Evolutionary conservation across 1,140 invertebrate species (phyloP), one percentile per base, ranked within the genome.

Genomic region (Oreohelix idahoensis): DNA sequence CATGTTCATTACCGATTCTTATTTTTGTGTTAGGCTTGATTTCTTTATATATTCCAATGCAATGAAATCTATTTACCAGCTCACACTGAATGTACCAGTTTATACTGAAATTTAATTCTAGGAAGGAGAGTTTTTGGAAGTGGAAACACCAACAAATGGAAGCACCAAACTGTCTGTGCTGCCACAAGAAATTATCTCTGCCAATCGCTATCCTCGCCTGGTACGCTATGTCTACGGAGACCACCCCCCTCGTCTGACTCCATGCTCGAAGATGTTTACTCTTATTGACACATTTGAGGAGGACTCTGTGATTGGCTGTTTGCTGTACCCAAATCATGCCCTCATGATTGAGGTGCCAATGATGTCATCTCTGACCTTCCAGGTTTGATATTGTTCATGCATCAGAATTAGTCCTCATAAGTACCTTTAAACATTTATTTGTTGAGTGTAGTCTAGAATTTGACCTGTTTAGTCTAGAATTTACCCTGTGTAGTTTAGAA

Each of bases 211-310:
- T 51, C 80, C 80, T 13, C 26, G 26, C 0, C 45, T 82, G 70
- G 80, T 82, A 0, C 70, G 80, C n/a, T 82, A 45, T 35, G 80
- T 82, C 10, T 82, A 82, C 35, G 80, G 80, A 1, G 42, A 82
- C 45, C 80, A 82, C 51, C 36, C 71, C 23, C 80, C 80, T 29
- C 80, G 80, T 10, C 51, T 82, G 20, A 74, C 80, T 17, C 80
- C 80, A 13, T 74, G 70, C 35, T 82, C 80, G 0, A 36, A 42
- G 0, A 53, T 82, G 80, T 82, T 82, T 49, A 82, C 71, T 8
- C 51, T 82, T 66, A 42, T 82, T n/a, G 80, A 82, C 80, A 82
- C 70, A 17, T 82, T 82, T 51, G 71, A 82, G 36, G 80, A 82
- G 51, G 71, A 75, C 45, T 82, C 80, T 32, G 29, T 82, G 49